Evolutionary conservation across 2,797 vertebrate genomes (phyloP).

Genomic region (Enteromius unitaeniatus): DNA sequence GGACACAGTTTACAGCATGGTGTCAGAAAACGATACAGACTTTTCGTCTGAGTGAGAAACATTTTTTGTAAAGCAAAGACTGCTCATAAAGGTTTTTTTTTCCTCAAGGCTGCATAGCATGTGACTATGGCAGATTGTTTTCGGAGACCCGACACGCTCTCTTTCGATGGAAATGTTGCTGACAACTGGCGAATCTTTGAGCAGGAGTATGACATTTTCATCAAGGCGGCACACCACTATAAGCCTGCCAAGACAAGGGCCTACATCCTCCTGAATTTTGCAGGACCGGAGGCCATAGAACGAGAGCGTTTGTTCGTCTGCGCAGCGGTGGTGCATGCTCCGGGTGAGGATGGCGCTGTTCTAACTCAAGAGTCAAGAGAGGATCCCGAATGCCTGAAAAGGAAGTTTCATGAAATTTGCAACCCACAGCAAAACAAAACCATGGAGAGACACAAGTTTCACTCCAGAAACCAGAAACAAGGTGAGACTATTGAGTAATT

Average conservation of each 20-base stretch:
- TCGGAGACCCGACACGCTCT: constrained; percentile 36
- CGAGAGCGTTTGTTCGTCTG: neutral
- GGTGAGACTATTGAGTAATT: constrained; percentile 38
- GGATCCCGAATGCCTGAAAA: constrained; percentile 42
- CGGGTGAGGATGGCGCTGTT: no score
- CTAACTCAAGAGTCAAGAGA: no score
- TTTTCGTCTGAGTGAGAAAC: neutral
- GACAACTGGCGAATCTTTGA: constrained; percentile 25
- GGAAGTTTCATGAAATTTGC: constrained; percentile 46
- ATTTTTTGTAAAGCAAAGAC: neutral
- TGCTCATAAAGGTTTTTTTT: neutral
- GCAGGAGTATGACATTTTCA: constrained; percentile 1
- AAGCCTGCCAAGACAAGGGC: neutral
- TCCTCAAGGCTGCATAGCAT: neutral
- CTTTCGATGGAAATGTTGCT: constrained; percentile 7
- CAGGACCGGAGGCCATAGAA: neutral
- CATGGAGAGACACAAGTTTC: constrained; percentile 53
- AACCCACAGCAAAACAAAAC: constrained; percentile 50
- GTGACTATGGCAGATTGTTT: constrained; percentile 31
- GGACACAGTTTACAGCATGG: neutral
- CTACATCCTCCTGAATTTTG: neutral
- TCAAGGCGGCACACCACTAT: neutral
- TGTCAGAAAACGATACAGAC: neutral
- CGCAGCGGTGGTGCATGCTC: no score
- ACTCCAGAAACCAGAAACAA: constrained; percentile 49